Evolutionary conservation across 2,888 invertebrate genomes (phyloP), one percentile per base, ranked within the genome.

Genomic region (Marronus borbonicus): DNA sequence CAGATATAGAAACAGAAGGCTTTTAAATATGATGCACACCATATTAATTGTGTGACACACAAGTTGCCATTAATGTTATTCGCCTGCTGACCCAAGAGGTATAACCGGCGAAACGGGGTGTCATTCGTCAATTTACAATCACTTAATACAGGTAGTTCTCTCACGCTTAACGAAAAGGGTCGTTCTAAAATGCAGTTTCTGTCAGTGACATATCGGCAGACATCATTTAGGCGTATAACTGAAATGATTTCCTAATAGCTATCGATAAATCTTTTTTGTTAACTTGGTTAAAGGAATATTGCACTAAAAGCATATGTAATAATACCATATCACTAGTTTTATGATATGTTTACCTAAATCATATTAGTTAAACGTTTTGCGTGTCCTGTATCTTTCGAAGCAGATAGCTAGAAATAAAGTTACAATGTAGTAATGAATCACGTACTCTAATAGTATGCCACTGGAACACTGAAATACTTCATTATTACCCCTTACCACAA

Each of bases 131-230:
- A 70, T 70, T 28, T 50, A 36, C 68, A 50, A 50, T 68, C 70
- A 49, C 70, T 55, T 55, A 70, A 70, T 31, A 70, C 70, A 70
- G 70, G 70, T 70, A 70, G 70, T 70, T 36, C 55, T 70, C 70
- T 55, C 70, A 36, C 52, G 69, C 39, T 69, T 69, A 50, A 52
- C 50, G 28, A 52, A 69, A 52, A 28, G 55, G 55, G 70, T 36
- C 52, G 31, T 3, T 31, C 50, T 28, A 69, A 69, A 69, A 69
- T 70, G 31, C 55, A 55, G 31, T 28, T 70, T 70, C 28, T 70
- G 70, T 70, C 70, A 70, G 52, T 70, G 70, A 55, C n/a, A 55
- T 70, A 70, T 70, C 55, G 70, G 55, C 52, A 10, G 70, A 70
- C 70, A 70, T 70, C 55, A 55, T 55, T 70, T 70, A 58, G 17